Evolutionary conservation across 2,888 invertebrate genomes (phyloP), one percentile per base, ranked within the genome.

Genomic region (Trichogramma dendrolimi): DNA sequence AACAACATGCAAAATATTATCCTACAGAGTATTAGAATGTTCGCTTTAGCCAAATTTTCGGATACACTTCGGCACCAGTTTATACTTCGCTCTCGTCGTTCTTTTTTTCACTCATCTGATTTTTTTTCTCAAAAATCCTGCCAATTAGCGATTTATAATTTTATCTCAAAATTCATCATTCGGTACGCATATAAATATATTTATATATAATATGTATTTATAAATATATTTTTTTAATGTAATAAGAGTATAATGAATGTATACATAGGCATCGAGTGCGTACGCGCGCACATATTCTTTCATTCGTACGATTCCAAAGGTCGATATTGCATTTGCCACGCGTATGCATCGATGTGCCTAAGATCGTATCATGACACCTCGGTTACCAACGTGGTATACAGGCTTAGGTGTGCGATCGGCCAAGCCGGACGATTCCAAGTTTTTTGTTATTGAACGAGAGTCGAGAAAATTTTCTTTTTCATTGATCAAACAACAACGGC

Each of bases 1-100:
- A 78, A 78, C 76, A 78, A 78, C 78, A 78, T 78, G 75, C 76
- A 78, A 78, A 78, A 78, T 76, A 76, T 77, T 77, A 77, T 71
- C 72, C 75, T 78, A 78, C 71, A 70, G 69, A 71, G 70, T 75
- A 72, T 71, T 77, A 76, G 70, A 73, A 74, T 76, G 73, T 62
- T 69, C 63, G 69, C 63, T 66, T 67, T 56, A 58, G 44, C 39
- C 58, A 63, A 63, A 54, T 63, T 67, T 57, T 61, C 53, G 59
- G 38, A 60, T 62, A 66, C 60, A 66, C 64, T 55, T 40, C 58
- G 41, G 14, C 41, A 39, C 58, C 4, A 42, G 42, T 39, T 42
- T n/a, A 6, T 54, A 4, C 14, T 49, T 48, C 52, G 10, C 42
- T 39, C 11, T 47, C 14, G 38, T 48, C n/a, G 4, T n/a, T 40